Evolutionary conservation across 2,888 invertebrate genomes (phyloP), one percentile per base, ranked within the genome.

Genomic region (Eremobia ochroleuca): DNA sequence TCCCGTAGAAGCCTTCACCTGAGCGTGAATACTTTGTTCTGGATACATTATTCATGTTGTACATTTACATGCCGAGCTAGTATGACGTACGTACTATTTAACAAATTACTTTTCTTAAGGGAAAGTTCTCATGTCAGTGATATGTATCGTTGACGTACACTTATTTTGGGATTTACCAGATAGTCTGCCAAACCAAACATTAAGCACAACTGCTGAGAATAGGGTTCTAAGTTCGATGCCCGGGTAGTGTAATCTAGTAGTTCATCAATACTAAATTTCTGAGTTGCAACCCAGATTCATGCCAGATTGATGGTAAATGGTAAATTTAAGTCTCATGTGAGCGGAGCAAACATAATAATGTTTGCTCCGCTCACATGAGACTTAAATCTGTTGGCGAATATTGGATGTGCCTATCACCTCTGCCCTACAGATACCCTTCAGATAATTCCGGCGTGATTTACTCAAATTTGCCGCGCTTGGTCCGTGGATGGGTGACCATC

Each of bases 31-130:
- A 88, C 81, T 82, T 85, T 86, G 83, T 85, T 84, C 89, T 82
- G 62, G 68, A 89, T 89, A 88, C 87, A 89, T 89, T 86, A 89
- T 90, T 88, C 87, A 89, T 89, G 84, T 76, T 52, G 59, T 75
- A 74, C 69, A 88, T 88, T 88, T 83, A 76, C 81, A 89, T 82
- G 75, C 61, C 49, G 59, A 81, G 81, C 61, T 79, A 78, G 76
- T 78, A 83, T 76, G 72, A 76, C 77, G 85, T 82, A 82, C 74
- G 69, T 79, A 71, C 52, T 80, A 87, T 77, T 87, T 83, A 86
- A 61, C 37, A 72, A 86, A 87, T 87, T 78, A 80, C 65, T 87
- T 85, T 77, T 66, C 76, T 87, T 87, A 81, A 75, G 62, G 59
- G 71, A 5, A 6, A 67, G 55, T n/a, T 76, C 43, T 68, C 15